A percentile compares a stretch with the other conserved stretches of the same genome.
Evolutionary conservation across 2,888 invertebrate genomes (phyloP).

Genomic region (Netelia melanura): DNA sequence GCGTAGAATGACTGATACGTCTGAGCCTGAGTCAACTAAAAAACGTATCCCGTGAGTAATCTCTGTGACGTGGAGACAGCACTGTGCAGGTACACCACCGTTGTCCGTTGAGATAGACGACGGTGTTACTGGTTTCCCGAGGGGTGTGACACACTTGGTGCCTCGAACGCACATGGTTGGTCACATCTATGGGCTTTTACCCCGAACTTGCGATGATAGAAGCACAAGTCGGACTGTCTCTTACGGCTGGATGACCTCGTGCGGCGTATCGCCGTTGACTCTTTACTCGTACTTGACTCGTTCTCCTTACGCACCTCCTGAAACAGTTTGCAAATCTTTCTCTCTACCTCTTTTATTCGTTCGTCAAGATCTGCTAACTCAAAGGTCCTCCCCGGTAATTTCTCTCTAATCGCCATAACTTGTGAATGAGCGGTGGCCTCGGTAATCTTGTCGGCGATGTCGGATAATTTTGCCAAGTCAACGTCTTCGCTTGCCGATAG

Average conservation of each 20-base stretch:
- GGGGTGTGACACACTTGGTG: background rate
- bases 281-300: background rate
- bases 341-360: background rate
- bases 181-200: slow-evolving; percentile 19
- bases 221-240: background rate
- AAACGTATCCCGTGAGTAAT: slow-evolving; percentile 4
- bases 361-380: background rate
- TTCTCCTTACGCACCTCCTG: background rate
- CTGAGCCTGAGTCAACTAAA: slow-evolving; percentile 64
- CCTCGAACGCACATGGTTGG: slow-evolving; percentile 12
- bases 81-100: slow-evolving; percentile 35
- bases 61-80: slow-evolving; percentile 9
- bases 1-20: slow-evolving; percentile 63
- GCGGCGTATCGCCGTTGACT: slow-evolving; percentile 21
- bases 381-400: background rate
- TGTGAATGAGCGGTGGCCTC: slow-evolving; percentile 39
- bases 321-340: background rate
- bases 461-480: slow-evolving; percentile 42
- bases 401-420: slow-evolving; percentile 50
- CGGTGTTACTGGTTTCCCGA: slow-evolving; percentile 49
- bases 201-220: slow-evolving; percentile 24
- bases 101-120: slow-evolving; percentile 9
- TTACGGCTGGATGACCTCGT: background rate
- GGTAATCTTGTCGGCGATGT: slow-evolving; percentile 55
- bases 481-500: slow-evolving; percentile 42